Base-by-base conservation (phyloP, 2,888 invertebrate species). In the Polyploca ridens region DNA sequence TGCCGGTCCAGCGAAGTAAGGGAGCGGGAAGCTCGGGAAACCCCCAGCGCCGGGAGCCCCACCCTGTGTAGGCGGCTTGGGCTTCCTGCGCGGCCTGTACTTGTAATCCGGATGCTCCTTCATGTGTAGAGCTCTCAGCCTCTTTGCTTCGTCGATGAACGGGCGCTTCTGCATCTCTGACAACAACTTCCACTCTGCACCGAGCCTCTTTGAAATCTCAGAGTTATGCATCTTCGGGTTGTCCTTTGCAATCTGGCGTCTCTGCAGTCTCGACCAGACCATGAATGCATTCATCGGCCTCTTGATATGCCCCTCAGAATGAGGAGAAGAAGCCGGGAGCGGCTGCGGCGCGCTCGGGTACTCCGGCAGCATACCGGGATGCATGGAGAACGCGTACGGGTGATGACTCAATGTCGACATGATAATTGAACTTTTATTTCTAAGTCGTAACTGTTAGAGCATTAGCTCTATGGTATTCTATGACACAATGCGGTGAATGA, bases 231-330 rank as follows among this genome's bases (percentile, higher is more conserved):
- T 97, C 89, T 97, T 99, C 77, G 99, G 99, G 86, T 99, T 98
- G 78, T 99, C 98, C 90, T 97, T 96, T 1, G 99, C 98, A 82
- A 99, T 99, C 90, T 98, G 98, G 64, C 98, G 95, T 16, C 99
- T 94, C 88, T 99, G 98, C 57, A 98, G 96, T 58, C 98, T 94
- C 6, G 98, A 98, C 99, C 99, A 99, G 41, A 98, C 99, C 98
- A 99, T 99, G 92, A 99, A 99, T 0, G 99, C 99, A 93, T 99
- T 99, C 99, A 99, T 99, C 3, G 99, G 99, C 27, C 99, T 95
- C 90, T 99, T 99, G 83, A 99, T 98, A 90, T 98, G 98, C 11
- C 96, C 96, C 78, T 97, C 97, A 54, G 91, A 90, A 69, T 91
- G 91, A 62, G 94, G 94, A 5, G 94, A 94, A 7, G 90, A 88